Base-by-base conservation (phyloP, 30 jellyfish, hydroid and myxozoan genomes). In the Aurelia coerulea region DNA sequence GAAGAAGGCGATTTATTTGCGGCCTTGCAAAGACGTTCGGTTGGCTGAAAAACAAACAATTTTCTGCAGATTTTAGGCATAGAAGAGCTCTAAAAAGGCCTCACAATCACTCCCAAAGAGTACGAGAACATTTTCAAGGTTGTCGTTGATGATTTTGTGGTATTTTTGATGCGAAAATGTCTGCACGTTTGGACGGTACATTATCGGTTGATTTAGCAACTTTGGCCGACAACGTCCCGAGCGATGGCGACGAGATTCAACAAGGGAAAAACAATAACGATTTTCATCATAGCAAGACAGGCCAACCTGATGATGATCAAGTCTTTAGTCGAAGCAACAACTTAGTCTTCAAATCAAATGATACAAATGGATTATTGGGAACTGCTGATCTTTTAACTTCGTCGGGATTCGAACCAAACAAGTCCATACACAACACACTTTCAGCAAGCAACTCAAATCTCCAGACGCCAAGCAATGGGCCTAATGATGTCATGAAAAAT, bases 141-240 rank as follows among this genome's bases (percentile, higher is more conserved):
- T 1, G 2, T 65, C 76, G 76, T 65, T 65, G 76, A 0, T 39
- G 56, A 65, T 7, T 65, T 46, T 54, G 8, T 46, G 56, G 15
- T 46, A 46, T 46, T 9, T 46, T 46, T 46, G 56, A 46, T 46
- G 56, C 56, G 56, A 46, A 46, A 81, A 81, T 81, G 91, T 81
- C 91, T 67, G 79, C 91, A 60, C 73, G 81, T 6, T 35, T 81
- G 84, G 91, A 81, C 81, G 84, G 84, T 17, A 68, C 84, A 13
- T 81, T 81, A 42, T 81, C 91, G 91, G 91, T 81, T 58, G 78
- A 81, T 67, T 50, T 81, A 73, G 76, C 50, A 10, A 54, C 90
- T 58, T 58, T 81, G 65, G 71, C 91, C 91, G 91, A 81, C 68
- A 81, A 42, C 31, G 91, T 67, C 13, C 76, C 91, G 91, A 81